These are phyloP conservation scores for Brachypteracias leptosomus DNA, from an alignment of 2,113 vertebrate genomes.

Conservation along the genomic window DNA sequence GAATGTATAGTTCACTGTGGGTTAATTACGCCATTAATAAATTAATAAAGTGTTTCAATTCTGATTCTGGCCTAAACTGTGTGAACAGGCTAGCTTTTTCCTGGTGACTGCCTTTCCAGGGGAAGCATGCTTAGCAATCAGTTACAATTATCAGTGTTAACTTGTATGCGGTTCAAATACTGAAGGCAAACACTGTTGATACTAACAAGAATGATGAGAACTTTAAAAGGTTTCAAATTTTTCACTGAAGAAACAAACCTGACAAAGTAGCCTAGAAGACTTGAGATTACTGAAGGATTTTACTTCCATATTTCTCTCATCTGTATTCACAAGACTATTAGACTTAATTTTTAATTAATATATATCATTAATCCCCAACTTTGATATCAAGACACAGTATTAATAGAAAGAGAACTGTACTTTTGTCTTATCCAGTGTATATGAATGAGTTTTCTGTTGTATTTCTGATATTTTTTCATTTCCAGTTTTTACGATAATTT, in stretches of 20 bases:
- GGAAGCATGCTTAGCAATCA: background rate
- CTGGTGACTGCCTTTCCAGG: background rate
- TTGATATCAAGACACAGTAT: background rate
- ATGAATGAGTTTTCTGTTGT: background rate
- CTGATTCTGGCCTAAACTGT: background rate
- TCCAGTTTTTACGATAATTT: background rate
- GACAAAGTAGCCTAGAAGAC: background rate
- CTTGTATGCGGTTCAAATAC: background rate
- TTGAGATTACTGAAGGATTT: background rate
- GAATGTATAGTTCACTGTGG: background rate
- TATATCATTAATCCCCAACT: background rate
- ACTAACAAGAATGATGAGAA: background rate
- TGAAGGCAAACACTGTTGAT: background rate
- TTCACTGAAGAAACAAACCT: background rate
- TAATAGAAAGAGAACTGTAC: background rate
- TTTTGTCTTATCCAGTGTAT: background rate
- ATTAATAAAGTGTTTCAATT: background rate
- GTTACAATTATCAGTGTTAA: background rate
- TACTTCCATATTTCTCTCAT: background rate
- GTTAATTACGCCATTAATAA: conserved; percentile 34
- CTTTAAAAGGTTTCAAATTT: background rate
- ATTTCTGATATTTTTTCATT: background rate
- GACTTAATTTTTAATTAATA: background rate
- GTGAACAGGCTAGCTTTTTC: background rate
- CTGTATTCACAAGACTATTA: background rate